Percentiles rank a stretch among this genome's conserved stretches.
Conservation (phyloP, 2,113 vertebrate genomes). For the Stigmatopora nigra region DNA sequence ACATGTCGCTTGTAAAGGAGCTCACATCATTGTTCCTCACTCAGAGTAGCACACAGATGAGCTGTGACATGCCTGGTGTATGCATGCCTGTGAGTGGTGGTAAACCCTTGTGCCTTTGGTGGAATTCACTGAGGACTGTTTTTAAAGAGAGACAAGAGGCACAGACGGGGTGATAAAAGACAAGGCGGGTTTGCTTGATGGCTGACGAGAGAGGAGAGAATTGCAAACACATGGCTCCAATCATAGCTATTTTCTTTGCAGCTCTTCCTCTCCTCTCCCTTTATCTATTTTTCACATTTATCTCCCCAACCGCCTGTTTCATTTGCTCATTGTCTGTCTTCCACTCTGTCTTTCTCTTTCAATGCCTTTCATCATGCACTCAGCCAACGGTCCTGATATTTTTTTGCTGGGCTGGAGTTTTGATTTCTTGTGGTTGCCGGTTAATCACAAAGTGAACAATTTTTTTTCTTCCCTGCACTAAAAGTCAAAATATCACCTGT, state of each 20-base stretch:
- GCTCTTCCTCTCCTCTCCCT: slow-evolving; percentile 8
- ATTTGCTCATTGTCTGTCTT: slow-evolving; percentile 21
- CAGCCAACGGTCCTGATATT: slow-evolving; percentile 14
- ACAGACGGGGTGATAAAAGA: slow-evolving; percentile 54
- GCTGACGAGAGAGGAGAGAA: slow-evolving; percentile 34
- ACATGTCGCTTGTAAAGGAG: slow-evolving; percentile 6
- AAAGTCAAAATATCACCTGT: background rate
- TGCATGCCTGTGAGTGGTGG: slow-evolving; percentile 15
- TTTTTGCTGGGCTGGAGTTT: slow-evolving; percentile 6
- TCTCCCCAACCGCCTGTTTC: slow-evolving; percentile 8
- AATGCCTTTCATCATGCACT: slow-evolving; percentile 26
- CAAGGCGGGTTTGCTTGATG: slow-evolving; percentile 36
- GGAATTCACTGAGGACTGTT: slow-evolving; percentile 23
- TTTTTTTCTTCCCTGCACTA: slow-evolving; percentile 11
- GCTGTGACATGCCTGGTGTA: slow-evolving; percentile 30
- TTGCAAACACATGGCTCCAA: slow-evolving; percentile 34
- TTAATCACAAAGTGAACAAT: slow-evolving; percentile 4
- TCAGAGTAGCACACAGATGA: slow-evolving; percentile 25
- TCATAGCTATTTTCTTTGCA: slow-evolving; percentile 27
- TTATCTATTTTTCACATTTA: slow-evolving; percentile 19
- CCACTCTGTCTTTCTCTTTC: slow-evolving; percentile 19
- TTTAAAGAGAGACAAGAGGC: slow-evolving; percentile 34
- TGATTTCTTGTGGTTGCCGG: slow-evolving; percentile 8
- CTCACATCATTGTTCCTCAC: slow-evolving; percentile 21
- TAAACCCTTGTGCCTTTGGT: slow-evolving; percentile 31